Evolutionary conservation across 2,797 vertebrate species (phyloP), one percentile per base, ranked within the genome.

Genomic region (Hirundo rustica): DNA sequence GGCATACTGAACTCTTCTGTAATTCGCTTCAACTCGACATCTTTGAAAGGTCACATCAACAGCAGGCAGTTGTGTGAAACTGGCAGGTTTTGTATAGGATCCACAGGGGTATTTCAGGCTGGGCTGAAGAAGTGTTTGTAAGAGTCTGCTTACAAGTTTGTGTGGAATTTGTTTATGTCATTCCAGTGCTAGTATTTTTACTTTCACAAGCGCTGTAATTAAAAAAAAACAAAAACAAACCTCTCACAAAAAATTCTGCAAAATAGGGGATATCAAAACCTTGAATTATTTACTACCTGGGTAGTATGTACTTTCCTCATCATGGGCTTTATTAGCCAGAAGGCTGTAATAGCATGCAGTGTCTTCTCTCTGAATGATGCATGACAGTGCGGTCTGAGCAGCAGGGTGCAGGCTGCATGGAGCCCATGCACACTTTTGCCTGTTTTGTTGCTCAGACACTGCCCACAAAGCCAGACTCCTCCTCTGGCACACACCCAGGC

Each of bases 11-110:
- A 92, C 82, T 89, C 62, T 85, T 88, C 74, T 73, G 80, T 96
- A 92, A 90, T 83, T 96, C 76, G 4, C 42, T 92, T 80, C 89
- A 87, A 11, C 81, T 73, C 15, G 18, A 62, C 51, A 54, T 84
- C 91, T 95, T 80, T 91, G 88, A 92, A 95, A 97, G 91, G 95
- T 92, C 92, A 80, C 76, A 60, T 82, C 81, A 87, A 45, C 88
- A 96, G 95, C 89, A 95, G 91, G 89, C 67, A 83, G 85, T 73
- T 92, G 48, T 88, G 76, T 66, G 62, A 72, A 95, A 85, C 65
- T 89, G 95, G 71, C 75, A 91, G 65, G 5, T 82, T 88, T 89
- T 96, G 68, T 74, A 27, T 51, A 55, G 81, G 61, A 95, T 73
- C 85, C 96, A 91, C 68, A 85, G 92, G 95, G 58, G 65, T 85